Conservation (phyloP, 2,888 invertebrate genomes). For the Deilephila elpenor region DNA sequence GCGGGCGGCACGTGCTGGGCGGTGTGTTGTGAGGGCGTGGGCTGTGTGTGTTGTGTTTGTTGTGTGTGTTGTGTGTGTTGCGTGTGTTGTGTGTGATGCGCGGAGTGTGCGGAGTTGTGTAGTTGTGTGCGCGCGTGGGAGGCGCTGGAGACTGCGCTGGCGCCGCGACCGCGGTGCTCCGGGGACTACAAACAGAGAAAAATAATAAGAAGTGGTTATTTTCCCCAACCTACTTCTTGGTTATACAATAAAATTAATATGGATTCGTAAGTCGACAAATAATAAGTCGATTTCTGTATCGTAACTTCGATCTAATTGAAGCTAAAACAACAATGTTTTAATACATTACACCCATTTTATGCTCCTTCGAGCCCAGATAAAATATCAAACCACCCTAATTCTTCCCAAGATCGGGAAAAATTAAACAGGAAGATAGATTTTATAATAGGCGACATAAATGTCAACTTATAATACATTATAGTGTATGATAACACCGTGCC, state of each 20-base stretch:
- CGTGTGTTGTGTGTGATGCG: constrained; percentile 58
- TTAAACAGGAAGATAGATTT: background rate
- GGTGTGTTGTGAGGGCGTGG: constrained; percentile 49
- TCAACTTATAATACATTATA: no score
- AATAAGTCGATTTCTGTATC: no score
- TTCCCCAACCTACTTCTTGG: no score
- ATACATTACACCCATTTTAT: no score
- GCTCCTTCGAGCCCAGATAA: no score
- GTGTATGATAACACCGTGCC: constrained; percentile 23
- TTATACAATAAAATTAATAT: no score
- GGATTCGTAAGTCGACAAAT: no score
- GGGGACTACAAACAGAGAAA: constrained; percentile 61
- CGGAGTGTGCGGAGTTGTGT: constrained; percentile 51
- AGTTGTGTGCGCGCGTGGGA: constrained; percentile 68
- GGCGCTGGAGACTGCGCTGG: constrained; percentile 62
- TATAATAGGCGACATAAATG: no score
- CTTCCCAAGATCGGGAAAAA: background rate
- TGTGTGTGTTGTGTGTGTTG: constrained; percentile 37
- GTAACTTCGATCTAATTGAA: no score
- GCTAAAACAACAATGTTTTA: no score
- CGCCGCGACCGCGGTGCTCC: constrained; percentile 65
- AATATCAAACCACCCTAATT: background rate
- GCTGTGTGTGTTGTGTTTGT: constrained; percentile 29
- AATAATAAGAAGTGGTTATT: background rate
- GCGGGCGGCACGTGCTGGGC: constrained; percentile 34